phyloP scores from a whole-genome alignment of 2,113 vertebrate genomes.

The Cyanocitta stelleri region DNA sequence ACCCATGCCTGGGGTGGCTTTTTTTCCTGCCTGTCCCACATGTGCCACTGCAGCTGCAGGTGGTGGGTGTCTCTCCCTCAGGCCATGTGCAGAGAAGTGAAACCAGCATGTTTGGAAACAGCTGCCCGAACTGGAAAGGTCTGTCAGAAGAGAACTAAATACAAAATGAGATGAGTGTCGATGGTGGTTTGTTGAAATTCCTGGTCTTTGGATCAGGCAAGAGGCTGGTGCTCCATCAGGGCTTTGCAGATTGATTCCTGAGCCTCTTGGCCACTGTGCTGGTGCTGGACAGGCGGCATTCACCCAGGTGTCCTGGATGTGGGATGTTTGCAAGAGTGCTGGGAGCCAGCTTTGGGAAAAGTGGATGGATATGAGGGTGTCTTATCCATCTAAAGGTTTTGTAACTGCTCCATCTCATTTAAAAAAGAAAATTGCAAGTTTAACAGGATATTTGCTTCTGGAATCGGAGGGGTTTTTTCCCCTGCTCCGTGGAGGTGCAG shows the following conservation, averaged over 20 bases:
- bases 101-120: background rate
- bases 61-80: background rate
- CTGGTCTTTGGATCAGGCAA: background rate
- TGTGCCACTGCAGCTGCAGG: background rate
- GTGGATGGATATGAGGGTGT: accelerated
- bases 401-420: background rate
- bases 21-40: background rate
- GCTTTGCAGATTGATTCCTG: background rate
- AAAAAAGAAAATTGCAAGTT: background rate
- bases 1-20: background rate
- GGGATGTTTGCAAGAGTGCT: background rate
- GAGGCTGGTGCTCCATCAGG: background rate
- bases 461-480: background rate
- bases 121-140: background rate
- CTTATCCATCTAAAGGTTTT: background rate
- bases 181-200: background rate
- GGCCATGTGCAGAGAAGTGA: background rate
- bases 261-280: accelerated
- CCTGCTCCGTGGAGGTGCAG: accelerated
- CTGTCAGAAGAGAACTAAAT: background rate
- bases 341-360: background rate
- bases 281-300: background rate
- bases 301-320: accelerated
- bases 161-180: accelerated
- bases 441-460: background rate